A percentile compares a stretch with the other conserved stretches of the same genome.
Evolutionary conservation across 64 coral and sea anemone genomes (phyloP).

Genomic region (Montipora cactus): DNA sequence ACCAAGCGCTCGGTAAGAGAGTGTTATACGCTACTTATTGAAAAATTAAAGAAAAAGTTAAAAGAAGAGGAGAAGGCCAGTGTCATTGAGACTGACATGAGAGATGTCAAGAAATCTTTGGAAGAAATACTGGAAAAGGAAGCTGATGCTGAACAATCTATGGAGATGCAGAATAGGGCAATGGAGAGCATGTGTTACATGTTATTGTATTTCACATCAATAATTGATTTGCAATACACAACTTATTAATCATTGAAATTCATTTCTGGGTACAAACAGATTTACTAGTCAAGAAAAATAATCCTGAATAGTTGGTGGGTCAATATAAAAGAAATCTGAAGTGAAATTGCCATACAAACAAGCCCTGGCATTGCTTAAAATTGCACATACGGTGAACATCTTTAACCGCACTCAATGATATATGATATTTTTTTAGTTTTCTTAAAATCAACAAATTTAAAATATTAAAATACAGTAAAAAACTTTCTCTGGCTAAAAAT

Average conservation of each 20-base stretch:
- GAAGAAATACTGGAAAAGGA: constrained; percentile 12
- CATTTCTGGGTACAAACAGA: neutral
- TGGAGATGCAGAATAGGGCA: constrained; percentile 3
- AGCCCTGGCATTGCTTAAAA: constrained; percentile 18
- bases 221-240: neutral
- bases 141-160: neutral
- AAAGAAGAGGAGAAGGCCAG: constrained; percentile 4
- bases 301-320: constrained; percentile 15
- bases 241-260: constrained; percentile 28
- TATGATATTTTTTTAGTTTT: neutral
- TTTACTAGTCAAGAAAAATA: neutral
- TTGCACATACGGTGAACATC: neutral
- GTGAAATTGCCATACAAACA: constrained; percentile 28
- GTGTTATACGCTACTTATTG: neutral
- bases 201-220: neutral
- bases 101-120: neutral
- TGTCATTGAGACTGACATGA: neutral
- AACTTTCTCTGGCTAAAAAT: no score
- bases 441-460: constrained; percentile 14
- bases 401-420: constrained; percentile 16
- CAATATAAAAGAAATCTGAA: neutral
- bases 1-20: constrained; percentile 10
- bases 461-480: neutral
- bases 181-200: neutral
- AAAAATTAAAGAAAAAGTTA: neutral